A percentile compares a stretch with the other conserved stretches of the same genome.
Evolutionary conservation across 2,113 vertebrate genomes (phyloP).

Genomic region (Ophthalmolycus amberensis): DNA sequence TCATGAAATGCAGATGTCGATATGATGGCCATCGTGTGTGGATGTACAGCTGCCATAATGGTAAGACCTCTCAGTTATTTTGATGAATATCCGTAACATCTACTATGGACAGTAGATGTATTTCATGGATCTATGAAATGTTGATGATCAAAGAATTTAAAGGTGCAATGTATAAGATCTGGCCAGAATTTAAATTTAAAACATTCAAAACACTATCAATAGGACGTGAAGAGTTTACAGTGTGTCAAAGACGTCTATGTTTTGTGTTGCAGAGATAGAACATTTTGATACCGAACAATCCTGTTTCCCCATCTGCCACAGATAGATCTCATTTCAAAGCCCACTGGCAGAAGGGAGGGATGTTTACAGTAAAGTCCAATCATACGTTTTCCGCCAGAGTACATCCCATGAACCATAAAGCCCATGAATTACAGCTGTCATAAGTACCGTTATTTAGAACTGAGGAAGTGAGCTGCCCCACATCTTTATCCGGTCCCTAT

Average conservation of each 20-base stretch:
- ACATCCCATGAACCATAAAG: constrained; percentile 54
- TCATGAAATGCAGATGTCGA: constrained; percentile 93
- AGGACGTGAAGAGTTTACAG: too few species aligned
- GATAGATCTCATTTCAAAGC: constrained; percentile 49
- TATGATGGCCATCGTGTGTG: constrained; percentile 94
- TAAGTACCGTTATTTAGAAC: constrained; percentile 43
- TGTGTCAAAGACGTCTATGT: too few species aligned
- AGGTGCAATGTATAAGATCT: neutral
- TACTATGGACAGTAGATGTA: too few species aligned
- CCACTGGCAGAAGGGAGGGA: constrained; percentile 27
- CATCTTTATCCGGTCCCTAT: constrained; percentile 29
- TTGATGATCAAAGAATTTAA: neutral
- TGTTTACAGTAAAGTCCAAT: constrained; percentile 63
- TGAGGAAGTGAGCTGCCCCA: constrained; percentile 26
- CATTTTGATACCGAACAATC: constrained; percentile 19
- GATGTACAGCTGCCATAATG: constrained; percentile 98
- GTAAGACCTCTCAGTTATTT: constrained; percentile 75
- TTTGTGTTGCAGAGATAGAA: too few species aligned
- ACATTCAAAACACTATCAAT: neutral
- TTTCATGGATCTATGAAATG: too few species aligned
- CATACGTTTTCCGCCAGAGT: constrained; percentile 41
- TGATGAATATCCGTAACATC: too few species aligned
- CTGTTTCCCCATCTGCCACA: constrained; percentile 34
- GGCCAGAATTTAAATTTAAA: neutral
- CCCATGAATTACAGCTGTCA: constrained; percentile 55